Evolutionary conservation across 2,113 vertebrate species (phyloP), one percentile per base, ranked within the genome.

Genomic region (Fulica atra): DNA sequence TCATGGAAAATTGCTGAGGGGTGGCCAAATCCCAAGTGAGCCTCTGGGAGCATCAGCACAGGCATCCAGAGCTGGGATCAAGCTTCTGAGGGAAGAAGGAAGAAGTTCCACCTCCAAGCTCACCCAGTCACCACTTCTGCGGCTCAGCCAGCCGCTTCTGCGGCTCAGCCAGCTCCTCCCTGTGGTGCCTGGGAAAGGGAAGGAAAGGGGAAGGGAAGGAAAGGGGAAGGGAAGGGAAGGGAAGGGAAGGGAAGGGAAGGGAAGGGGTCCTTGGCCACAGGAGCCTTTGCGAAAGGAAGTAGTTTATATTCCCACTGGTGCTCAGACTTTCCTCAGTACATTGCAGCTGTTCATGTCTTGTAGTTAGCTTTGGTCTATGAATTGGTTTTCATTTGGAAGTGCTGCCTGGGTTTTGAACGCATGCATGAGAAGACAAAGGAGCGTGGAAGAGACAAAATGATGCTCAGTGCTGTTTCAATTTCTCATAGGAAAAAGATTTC

Each of bases 11-110:
- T 17, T 59, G 59, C 73, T 53, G 63, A 16, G 23, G 3, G 12
- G 21, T 3, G 3, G 69, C 50, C 0, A 0, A 28, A 56, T 65
- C 38, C 81, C 3, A 1, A 54, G 8, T 20, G 31, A 68, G 35
- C 33, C 88, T 33, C 74, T 0, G 6, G 59, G 16, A 72, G 33
- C 0, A 0, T 31, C 1, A 2, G 12, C 0, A 0, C 0, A 0
- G 13, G 11, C 2, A 3, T 15, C 26, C 16, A 10, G 36, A 63
- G 48, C 70, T 54, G 9, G 57, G 36, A 16, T n/a, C 8, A 81
- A 78, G 20, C 54, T 57, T 68, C 69, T 2, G 2, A 25, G 2
- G 21, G 19, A 21, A 3, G 14, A 42, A 50, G 21, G 53, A 24
- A 61, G 51, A 10, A 78, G 2, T 8, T 26, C 13, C 42, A 18